phyloP scores from a whole-genome alignment of 2,888 invertebrate genomes.

The Hydraecia micacea region DNA sequence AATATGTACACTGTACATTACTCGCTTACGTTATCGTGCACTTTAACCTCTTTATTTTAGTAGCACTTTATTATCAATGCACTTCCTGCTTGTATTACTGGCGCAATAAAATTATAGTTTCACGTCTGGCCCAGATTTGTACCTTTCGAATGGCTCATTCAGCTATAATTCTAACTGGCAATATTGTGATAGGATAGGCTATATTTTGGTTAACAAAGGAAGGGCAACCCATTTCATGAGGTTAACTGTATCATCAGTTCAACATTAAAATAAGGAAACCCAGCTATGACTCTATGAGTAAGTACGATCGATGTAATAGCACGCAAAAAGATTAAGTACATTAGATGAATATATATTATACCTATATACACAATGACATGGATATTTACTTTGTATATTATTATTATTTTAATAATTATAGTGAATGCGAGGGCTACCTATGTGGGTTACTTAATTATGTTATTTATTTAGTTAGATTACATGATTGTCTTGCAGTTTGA shows the following conservation, averaged over 20 bases:
- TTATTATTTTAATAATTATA: background rate
- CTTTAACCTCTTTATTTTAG: slow-evolving; percentile 35
- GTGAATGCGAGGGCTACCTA: background rate
- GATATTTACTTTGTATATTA: background rate
- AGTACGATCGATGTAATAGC: background rate
- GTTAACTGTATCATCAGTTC: background rate
- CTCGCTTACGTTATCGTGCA: slow-evolving; percentile 45
- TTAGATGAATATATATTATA: too few relatives aligned
- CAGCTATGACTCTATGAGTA: slow-evolving; percentile 1
- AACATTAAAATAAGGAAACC: background rate
- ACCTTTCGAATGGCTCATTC: background rate
- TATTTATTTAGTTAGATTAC: background rate
- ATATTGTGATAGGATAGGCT: background rate
- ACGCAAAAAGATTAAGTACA: background rate
- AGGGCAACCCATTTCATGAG: background rate
- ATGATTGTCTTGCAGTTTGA: background rate
- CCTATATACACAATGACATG: background rate
- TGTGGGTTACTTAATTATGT: too few relatives aligned
- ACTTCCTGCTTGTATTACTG: slow-evolving; percentile 27
- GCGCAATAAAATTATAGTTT: slow-evolving; percentile 9
- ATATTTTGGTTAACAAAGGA: background rate
- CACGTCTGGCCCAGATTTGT: background rate
- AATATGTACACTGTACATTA: slow-evolving; percentile 55
- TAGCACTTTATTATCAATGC: slow-evolving; percentile 46
- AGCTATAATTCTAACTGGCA: background rate